phyloP scores from a whole-genome alignment of 2,113 vertebrate species.

The Melanostigma gelatinosum region DNA sequence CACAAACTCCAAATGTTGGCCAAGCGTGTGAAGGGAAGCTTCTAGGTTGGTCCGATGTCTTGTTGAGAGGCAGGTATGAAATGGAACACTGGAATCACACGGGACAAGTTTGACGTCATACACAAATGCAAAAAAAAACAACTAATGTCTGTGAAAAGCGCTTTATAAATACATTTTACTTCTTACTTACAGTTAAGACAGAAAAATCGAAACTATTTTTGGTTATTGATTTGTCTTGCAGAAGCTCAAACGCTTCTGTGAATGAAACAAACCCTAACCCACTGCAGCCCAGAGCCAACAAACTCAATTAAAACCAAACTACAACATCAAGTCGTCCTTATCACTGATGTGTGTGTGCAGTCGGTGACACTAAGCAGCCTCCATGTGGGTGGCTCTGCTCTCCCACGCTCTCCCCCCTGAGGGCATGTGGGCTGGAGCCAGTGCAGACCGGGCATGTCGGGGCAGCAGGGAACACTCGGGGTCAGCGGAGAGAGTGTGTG shows the following conservation, averaged over 20 bases:
- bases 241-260: not conserved
- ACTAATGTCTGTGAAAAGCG: too few relatives aligned
- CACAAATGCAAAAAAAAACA: not conserved
- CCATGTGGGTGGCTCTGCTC: constrained; percentile 23
- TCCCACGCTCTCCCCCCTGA: not conserved
- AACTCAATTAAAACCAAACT: not conserved
- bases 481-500: not conserved
- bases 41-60: not conserved
- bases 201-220: too few relatives aligned
- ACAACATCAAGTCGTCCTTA: not conserved
- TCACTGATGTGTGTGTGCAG: not conserved
- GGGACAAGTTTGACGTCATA: not conserved
- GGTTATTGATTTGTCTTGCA: not conserved
- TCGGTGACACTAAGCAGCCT: constrained; percentile 55
- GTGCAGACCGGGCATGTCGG: constrained; percentile 24
- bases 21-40: not conserved
- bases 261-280: not conserved
- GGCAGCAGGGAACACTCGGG: constrained; percentile 3
- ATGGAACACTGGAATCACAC: too few relatives aligned
- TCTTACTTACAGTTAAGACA: too few relatives aligned
- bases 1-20: too few relatives aligned
- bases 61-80: not conserved
- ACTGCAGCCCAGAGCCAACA: not conserved
- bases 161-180: too few relatives aligned
- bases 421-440: constrained; percentile 41